A percentile compares a stretch with the other conserved stretches of the same genome.
Evolutionary conservation across 2,797 vertebrate genomes (phyloP).

Genomic region (Gallinago stenura): DNA sequence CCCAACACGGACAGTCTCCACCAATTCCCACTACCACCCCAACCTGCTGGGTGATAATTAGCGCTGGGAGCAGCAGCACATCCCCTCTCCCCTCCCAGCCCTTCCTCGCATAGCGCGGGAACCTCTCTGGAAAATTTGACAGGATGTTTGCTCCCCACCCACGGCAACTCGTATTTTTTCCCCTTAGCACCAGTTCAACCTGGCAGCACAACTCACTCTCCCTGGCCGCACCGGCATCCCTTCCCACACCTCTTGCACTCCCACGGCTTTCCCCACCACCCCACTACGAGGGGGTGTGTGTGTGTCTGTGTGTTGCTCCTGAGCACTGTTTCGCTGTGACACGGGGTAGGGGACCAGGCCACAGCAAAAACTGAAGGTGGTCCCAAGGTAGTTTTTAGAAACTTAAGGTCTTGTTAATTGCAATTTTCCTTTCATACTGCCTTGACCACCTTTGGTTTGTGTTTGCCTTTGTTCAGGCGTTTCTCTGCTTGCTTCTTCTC

Average conservation of each 20-base stretch:
- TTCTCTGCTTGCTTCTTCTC: not conserved
- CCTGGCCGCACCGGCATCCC: not conserved
- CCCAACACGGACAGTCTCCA: fast-evolving
- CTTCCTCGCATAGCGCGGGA: fast-evolving
- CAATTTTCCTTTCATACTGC: not conserved
- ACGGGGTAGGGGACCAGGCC: fast-evolving
- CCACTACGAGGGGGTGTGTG: not conserved
- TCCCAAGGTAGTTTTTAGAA: not conserved
- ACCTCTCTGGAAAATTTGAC: not conserved
- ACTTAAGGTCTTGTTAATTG: not conserved
- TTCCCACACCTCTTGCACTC: not conserved
- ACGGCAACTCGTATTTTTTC: not conserved
- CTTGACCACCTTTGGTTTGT: not conserved
- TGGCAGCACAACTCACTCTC: not conserved
- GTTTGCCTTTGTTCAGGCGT: not conserved
- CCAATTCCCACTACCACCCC: not conserved
- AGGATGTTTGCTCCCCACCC: not conserved
- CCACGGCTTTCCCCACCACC: fast-evolving
- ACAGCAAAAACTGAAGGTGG: not conserved
- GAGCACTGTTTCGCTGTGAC: fast-evolving
- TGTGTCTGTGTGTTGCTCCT: not conserved
- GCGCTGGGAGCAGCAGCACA: not conserved
- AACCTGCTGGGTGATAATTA: slow-evolving; percentile 12
- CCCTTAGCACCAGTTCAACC: not conserved
- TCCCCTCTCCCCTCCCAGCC: not conserved